These are phyloP conservation scores for Nycticebus coucang DNA, from an alignment of 2,113 vertebrate species.

Conservation along the genomic window DNA sequence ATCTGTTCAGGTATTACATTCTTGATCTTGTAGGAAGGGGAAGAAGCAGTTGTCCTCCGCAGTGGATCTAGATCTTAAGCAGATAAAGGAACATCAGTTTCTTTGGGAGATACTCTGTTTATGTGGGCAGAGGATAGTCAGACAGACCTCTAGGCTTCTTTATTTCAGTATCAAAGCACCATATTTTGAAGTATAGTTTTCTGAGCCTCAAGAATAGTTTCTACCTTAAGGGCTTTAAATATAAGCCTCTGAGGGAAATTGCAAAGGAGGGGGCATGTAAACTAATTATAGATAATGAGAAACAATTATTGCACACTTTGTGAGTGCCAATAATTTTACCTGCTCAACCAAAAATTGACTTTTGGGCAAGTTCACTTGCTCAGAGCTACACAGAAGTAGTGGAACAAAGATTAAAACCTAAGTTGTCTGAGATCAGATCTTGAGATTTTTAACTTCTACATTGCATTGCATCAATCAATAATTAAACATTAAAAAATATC, in stretches of 20 bases:
- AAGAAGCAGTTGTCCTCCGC: too few relatives aligned
- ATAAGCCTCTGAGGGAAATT: background rate
- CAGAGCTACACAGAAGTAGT: background rate
- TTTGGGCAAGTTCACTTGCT: background rate
- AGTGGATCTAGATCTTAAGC: too few relatives aligned
- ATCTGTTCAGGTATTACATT: too few relatives aligned
- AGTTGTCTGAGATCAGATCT: constrained; percentile 59
- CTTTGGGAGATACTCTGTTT: too few relatives aligned
- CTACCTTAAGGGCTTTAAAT: background rate
- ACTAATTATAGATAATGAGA: background rate
- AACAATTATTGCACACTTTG: background rate
- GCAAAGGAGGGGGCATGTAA: background rate
- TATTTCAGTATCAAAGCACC: too few relatives aligned
- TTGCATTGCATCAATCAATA: background rate
- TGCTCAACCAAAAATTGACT: background rate
- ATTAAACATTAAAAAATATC: background rate
- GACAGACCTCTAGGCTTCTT: too few relatives aligned
- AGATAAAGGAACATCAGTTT: too few relatives aligned
- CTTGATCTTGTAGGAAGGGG: too few relatives aligned
- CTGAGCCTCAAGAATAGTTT: background rate
- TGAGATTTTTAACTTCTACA: constrained; percentile 24
- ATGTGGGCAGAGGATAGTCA: too few relatives aligned
- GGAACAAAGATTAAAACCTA: background rate
- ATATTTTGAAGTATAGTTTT: too few relatives aligned
- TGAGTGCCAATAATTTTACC: background rate